Evolutionary conservation across 1,140 invertebrate genomes (phyloP).

Genomic region (Chelonus insularis): DNA sequence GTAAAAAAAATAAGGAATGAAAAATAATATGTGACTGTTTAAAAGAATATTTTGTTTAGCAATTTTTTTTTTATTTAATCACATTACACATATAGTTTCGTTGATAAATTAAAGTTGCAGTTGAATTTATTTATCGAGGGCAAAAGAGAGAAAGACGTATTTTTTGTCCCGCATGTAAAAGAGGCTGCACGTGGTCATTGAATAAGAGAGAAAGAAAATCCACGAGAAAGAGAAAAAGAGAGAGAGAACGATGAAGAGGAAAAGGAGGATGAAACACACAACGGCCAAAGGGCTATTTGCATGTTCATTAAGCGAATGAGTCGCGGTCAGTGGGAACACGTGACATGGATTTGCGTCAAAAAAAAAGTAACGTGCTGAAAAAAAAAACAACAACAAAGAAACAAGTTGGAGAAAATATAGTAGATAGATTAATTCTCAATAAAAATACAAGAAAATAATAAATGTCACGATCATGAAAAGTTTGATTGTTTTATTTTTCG

Average conservation of each 20-base stretch:
- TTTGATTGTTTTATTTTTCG: too few species aligned
- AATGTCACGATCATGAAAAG: too few species aligned
- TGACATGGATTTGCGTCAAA: constrained; percentile 13
- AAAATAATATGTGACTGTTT: neutral
- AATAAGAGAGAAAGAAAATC: neutral
- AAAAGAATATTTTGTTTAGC: too few species aligned
- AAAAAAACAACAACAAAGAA: constrained; percentile 7
- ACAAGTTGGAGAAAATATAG: too few species aligned
- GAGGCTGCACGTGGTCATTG: constrained; percentile 18
- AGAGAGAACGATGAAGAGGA: constrained; percentile 7
- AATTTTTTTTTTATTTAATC: neutral
- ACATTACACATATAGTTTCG: neutral
- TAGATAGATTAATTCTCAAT: too few species aligned
- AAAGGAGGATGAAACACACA: constrained; percentile 1
- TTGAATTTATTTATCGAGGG: constrained; percentile 15
- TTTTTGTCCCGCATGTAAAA: neutral
- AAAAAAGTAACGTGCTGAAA: constrained; percentile 4
- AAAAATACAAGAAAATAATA: too few species aligned
- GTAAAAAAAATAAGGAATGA: neutral
- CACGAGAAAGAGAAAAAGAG: neutral
- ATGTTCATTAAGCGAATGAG: constrained; percentile 26
- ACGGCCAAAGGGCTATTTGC: constrained; percentile 26
- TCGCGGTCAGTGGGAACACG: constrained; percentile 23
- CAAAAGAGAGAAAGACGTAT: constrained; percentile 4
- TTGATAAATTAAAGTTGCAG: constrained; percentile 1